Evolutionary conservation across 1,140 invertebrate species (phyloP), one percentile per base, ranked within the genome.

Genomic region (Diploscapter pachys): DNA sequence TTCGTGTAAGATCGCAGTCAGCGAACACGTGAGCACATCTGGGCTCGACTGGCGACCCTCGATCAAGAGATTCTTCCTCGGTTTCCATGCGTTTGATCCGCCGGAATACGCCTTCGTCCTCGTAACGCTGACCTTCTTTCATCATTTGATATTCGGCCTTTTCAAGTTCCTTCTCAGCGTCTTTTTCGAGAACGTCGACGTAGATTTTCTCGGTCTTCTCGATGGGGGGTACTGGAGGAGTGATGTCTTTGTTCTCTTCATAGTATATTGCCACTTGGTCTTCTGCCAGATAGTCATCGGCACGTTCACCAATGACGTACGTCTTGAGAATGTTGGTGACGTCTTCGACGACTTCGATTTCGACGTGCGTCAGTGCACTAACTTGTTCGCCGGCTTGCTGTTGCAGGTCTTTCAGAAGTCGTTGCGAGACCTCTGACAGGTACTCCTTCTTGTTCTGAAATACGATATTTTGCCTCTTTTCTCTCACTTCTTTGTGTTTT

Each of bases 281-380:
- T 52, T 71, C 57, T 4, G 62, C 50, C 8, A 75, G 76, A 3
- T 55, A 63, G 63, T 71, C 71, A 51, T 78, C 77, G 57, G 74
- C 77, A 9, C 76, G 59, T 63, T 78, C 70, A 62, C 77, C 77
- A 48, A 78, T 77, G 0, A 78, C 75, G 65, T 78, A 78, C 2
- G 77, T 78, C 52, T 78, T 78, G 66, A 78, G 57, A 57, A 78
- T 72, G 52, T 78, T 78, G 0, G 77, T 78, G 3, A 78, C 77
- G 52, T 78, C 75, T 68, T 78, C 77, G 3, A 78, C 63, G 6
- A 76, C 56, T 65, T 76, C 75, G 5, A 76, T 65, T 66, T 76
- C 75, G 13, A 76, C 70, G 50, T 76, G 75, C 52, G 75, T 76
- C 56, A 70, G 52, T 49, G 75, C 75, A 5, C 63, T 66, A 2